A percentile compares a stretch with the other conserved stretches of the same genome.
Evolutionary conservation across 2,888 invertebrate species (phyloP).

Genomic region (Eudemis profundana): DNA sequence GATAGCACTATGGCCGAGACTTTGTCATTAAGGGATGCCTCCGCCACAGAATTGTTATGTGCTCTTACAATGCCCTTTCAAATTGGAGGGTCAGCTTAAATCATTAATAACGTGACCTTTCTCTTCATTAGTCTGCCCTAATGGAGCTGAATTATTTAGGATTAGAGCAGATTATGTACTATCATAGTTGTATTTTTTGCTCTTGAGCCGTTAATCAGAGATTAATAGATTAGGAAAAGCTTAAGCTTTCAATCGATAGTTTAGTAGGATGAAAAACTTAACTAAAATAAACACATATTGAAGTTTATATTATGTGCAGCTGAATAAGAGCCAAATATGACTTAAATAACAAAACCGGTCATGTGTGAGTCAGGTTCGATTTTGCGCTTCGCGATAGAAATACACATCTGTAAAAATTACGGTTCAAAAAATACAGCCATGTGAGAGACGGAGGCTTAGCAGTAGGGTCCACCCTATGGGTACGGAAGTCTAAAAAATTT

Average conservation of each 20-base stretch:
- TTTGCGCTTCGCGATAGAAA: too few species aligned
- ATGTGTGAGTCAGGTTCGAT: too few species aligned
- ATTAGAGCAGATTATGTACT: slow-evolving; percentile 30
- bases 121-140: slow-evolving; percentile 41
- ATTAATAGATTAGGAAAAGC: too few species aligned
- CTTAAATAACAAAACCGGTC: too few species aligned
- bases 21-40: slow-evolving; percentile 38
- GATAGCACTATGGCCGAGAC: slow-evolving; percentile 10
- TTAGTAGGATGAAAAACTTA: too few species aligned
- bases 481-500: not conserved
- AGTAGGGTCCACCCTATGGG: not conserved
- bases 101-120: slow-evolving; percentile 43
- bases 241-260: too few species aligned
- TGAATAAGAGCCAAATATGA: too few species aligned
- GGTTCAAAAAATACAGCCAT: too few species aligned
- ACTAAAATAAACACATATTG: too few species aligned
- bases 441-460: too few species aligned
- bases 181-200: slow-evolving; percentile 27
- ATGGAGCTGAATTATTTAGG: slow-evolving; percentile 40
- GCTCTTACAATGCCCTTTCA: slow-evolving; percentile 36
- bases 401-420: too few species aligned
- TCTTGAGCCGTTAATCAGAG: not conserved
- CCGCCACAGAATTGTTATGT: slow-evolving; percentile 38
- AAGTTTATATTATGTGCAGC: too few species aligned
- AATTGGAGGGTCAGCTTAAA: slow-evolving; percentile 42